Evolutionary conservation across 1,140 invertebrate species (phyloP), one percentile per base, ranked within the genome.

Genomic region (Pseudomyrmex sp.): DNA sequence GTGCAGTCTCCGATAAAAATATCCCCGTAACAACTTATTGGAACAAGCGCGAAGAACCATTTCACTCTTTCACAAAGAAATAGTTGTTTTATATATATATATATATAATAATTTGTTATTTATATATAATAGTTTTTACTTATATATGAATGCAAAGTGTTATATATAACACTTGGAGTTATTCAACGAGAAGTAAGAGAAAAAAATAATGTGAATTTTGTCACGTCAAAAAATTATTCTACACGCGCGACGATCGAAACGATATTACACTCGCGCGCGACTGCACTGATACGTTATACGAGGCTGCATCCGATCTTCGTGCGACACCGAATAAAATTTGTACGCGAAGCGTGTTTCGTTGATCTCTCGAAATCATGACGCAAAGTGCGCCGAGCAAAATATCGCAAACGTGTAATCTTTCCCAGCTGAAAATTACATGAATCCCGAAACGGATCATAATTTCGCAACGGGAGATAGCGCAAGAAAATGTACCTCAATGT

Each of bases 331-430:
- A 79, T 58, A 70, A 79, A 79, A 79, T 70, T 56, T 70, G n/a
- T n/a, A 13, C 58, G 9, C 52, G 13, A 10, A 35, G 13, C 13
- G 20, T 56, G 10, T 23, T 70, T 69, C 15, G 76, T n/a, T 52
- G 58, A 79, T 79, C 69, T 79, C 70, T 26, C 54, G 23, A 70
- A 79, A 70, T 70, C 35, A 9, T 69, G 58, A 56, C 50, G 50
- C 63, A 69, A 79, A 79, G 35, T 5, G 35, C 15, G 52, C 18
- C 13, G 50, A 79, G 26, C 48, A 20, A 48, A 44, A 79, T 70
- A 59, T 70, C 44, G 3, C 12, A 8, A 12, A 50, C 9, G 20
- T 52, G n/a, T 79, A 79, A 79, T 79, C 61, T 56, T 26, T 1
- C 2, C 1, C 1, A 35, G 52, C 69, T 59, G 18, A 69, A 56